phyloP scores from a whole-genome alignment of 2,797 vertebrate genomes.

The Poliocrania exsul region DNA sequence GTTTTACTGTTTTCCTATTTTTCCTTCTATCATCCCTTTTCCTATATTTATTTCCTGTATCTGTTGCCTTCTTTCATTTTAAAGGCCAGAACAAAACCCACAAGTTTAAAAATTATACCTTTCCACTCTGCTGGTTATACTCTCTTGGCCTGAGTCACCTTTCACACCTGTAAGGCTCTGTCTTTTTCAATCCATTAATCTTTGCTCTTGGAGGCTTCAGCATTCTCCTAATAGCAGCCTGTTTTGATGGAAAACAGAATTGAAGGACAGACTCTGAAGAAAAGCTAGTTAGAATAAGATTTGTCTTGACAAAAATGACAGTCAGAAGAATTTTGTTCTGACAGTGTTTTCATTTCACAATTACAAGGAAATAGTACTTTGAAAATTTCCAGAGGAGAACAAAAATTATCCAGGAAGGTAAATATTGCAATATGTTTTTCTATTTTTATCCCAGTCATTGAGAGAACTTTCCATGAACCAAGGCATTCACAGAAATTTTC shows the following conservation, averaged over 20 bases:
- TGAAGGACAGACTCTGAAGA: background rate
- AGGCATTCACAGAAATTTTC: background rate
- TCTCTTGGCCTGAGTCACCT: background rate
- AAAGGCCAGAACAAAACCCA: background rate
- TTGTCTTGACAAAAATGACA: conserved; percentile 21
- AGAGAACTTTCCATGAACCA: background rate
- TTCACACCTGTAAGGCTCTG: background rate
- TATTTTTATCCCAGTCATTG: background rate
- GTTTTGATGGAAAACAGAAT: background rate
- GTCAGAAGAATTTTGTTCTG: background rate
- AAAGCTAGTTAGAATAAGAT: background rate
- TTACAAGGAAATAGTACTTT: background rate
- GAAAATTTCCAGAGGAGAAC: background rate
- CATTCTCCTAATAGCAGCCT: background rate
- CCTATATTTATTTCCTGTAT: background rate
- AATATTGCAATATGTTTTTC: background rate
- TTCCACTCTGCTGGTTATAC: background rate
- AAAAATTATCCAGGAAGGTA: background rate
- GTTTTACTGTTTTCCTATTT: background rate
- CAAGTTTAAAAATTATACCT: background rate
- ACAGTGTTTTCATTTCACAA: background rate
- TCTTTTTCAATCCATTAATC: background rate
- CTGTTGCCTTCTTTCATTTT: background rate
- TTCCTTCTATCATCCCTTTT: background rate
- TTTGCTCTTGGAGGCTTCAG: background rate